Percentiles rank a stretch among this genome's conserved stretches.
phyloP scores from a whole-genome alignment of 2,113 vertebrate genomes.

The Chaetodon trifascialis region DNA sequence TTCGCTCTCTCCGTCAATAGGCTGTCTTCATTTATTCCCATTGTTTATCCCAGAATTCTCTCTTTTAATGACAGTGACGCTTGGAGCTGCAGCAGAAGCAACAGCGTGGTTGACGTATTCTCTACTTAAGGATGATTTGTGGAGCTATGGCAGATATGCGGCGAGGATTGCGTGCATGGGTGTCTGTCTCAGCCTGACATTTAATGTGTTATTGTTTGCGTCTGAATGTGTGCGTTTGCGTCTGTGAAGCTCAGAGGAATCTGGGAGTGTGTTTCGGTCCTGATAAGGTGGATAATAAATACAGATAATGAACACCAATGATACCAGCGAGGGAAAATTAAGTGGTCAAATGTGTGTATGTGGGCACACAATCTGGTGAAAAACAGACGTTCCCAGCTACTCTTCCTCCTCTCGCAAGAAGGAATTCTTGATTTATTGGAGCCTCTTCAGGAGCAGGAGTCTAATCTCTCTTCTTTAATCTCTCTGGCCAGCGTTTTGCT shows the following conservation, averaged over 20 bases:
- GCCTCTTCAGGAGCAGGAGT: conserved; percentile 71
- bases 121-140: conserved; percentile 56
- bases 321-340: conserved; percentile 47
- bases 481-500: conserved; percentile 71
- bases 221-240: conserved; percentile 2
- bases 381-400: conserved; percentile 28
- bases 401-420: conserved; percentile 45
- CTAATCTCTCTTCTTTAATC: conserved; percentile 83
- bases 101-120: conserved; percentile 30
- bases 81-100: conserved; percentile 19
- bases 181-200: conserved; percentile 28
- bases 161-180: conserved; percentile 7
- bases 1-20: conserved; percentile 31
- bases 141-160: conserved; percentile 49
- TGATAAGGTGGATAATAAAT: conserved; percentile 68
- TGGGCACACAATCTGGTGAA: conserved; percentile 17
- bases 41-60: conserved; percentile 48
- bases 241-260: conserved; percentile 54
- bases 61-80: conserved; percentile 39
- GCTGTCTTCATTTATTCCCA: conserved; percentile 49
- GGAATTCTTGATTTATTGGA: conserved; percentile 77
- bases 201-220: conserved; percentile 41
- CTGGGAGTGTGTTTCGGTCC: conserved; percentile 65
- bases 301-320: conserved; percentile 41
- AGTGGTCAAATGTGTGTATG: conserved; percentile 30